Base-by-base conservation (phyloP, 2,797 vertebrate species). In the Arctocebus calabarensis region DNA sequence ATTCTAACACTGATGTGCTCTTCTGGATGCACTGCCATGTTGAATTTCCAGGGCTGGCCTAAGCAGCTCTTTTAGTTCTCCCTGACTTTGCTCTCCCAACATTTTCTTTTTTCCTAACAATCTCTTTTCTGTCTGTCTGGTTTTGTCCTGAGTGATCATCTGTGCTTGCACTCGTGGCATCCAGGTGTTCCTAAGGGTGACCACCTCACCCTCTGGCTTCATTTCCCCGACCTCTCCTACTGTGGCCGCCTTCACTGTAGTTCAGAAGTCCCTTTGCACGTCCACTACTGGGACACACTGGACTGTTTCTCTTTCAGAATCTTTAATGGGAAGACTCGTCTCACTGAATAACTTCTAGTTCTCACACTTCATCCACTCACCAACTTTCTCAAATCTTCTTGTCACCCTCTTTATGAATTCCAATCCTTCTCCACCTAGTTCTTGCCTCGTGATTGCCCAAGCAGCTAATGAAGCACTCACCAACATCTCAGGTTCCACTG, bases 341-440 rank as follows among this genome's bases (percentile, higher is more conserved):
- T 82, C 87, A 66, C n/a, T 55, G 77, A 84, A 32, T 40, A 70
- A 57, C 29, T 75, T 45, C 25, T 11, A n/a, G n/a, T 55, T 48
- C 52, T 93, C 32, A 11, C 23, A 55, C 88, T 87, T 86, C 74
- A 77, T 48, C 19, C 23, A 10, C 66, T 71, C 29, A 73, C 52
- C 74, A 55, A 74, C 88, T 92, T 90, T 81, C 84, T 40, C 11
- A 84, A 84, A 34, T 78, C 34, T 81, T 23, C 32, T 64, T 82
- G 3, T 37, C 17, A 71, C 22, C 59, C 34, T 94, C 77, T 73
- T 94, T 29, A 29, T 68, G 40, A 75, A 68, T 89, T 83, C 62
- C 23, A 78, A 34, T 25, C 14, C 57, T 32, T 70, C 13, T 84
- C 57, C 23, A n/a, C 75, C 61, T 48, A 37, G 12, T 37, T 90